Percentiles rank a stretch among this genome's conserved stretches.
Conservation (phyloP, 92 coral and sea anemone species). For the Siderastrea radians region DNA sequence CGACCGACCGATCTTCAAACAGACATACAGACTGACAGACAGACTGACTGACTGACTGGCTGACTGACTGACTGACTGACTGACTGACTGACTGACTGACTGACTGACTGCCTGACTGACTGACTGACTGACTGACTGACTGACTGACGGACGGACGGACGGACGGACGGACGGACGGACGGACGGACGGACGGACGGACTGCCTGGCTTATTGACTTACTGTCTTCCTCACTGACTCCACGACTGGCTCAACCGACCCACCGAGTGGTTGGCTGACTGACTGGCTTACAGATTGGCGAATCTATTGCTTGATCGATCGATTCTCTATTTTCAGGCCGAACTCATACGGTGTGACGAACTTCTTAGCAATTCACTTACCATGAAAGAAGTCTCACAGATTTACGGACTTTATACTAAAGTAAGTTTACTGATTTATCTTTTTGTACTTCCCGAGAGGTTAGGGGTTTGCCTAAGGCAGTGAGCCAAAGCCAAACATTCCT, state of each 20-base stretch:
- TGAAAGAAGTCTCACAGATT: constrained; percentile 84
- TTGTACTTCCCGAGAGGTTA: not conserved
- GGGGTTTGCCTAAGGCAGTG: too few species aligned
- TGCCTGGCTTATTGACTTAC: not conserved
- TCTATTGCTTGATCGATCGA: not conserved
- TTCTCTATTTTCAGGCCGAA: constrained; percentile 62
- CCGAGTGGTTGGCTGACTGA: not conserved
- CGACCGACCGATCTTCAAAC: not conserved
- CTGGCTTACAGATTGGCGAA: not conserved
- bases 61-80: not conserved
- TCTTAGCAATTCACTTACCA: constrained; percentile 72
- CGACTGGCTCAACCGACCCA: constrained; percentile 7
- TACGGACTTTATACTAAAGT: constrained; percentile 89
- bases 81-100: not conserved
- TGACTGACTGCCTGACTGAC: not conserved
- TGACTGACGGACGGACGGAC: not conserved
- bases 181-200: not conserved
- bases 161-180: not conserved
- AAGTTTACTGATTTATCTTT: not conserved
- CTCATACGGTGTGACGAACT: constrained; percentile 85
- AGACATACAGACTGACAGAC: not conserved
- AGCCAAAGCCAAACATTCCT: too few species aligned
- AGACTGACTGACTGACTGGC: constrained; percentile 14
- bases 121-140: not conserved
- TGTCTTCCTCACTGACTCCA: not conserved